Evolutionary conservation across 1,140 invertebrate genomes (phyloP).

Genomic region (Palaemon carinicauda): DNA sequence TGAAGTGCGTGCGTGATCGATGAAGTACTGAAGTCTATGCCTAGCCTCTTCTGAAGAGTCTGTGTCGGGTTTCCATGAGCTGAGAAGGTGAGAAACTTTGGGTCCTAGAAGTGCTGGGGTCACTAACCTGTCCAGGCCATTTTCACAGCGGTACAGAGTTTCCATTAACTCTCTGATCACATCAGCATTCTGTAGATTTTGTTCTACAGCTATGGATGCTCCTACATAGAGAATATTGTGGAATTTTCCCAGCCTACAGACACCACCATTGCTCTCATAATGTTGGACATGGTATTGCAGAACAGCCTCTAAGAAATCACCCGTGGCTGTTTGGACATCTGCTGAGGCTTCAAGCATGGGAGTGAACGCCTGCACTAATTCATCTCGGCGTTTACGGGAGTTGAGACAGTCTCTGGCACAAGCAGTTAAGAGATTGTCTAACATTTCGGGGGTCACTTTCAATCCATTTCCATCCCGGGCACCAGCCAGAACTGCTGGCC

Average conservation of each 20-base stretch:
- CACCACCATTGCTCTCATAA: constrained; percentile 24
- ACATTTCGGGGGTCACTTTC: background rate
- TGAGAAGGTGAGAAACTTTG: constrained; percentile 18
- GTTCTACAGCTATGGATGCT: constrained; percentile 20
- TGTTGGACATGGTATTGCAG: constrained; percentile 22
- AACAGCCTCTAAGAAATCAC: background rate
- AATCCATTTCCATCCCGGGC: constrained; percentile 17
- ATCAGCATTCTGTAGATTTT: background rate
- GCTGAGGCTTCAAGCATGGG: constrained; percentile 20
- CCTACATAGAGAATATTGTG: constrained; percentile 38
- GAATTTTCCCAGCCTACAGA: constrained; percentile 43
- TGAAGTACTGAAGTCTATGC: constrained; percentile 22
- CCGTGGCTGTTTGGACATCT: background rate
- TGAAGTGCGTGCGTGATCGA: constrained; percentile 1
- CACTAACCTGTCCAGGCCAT: constrained; percentile 32
- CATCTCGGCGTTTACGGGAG: constrained; percentile 29
- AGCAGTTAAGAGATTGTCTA: background rate
- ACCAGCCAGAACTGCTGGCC: constrained; percentile 28
- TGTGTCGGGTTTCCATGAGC: constrained; percentile 20
- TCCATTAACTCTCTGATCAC: constrained; percentile 7
- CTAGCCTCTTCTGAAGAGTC: constrained; percentile 29
- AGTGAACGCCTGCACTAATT: constrained; percentile 16
- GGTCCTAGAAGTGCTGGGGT: constrained; percentile 28
- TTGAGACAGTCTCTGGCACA: constrained; percentile 40
- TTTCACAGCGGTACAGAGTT: constrained; percentile 27